A percentile compares a stretch with the other conserved stretches of the same genome.
Evolutionary conservation across 2,113 vertebrate genomes (phyloP).

Genomic region (Vimba vimba): DNA sequence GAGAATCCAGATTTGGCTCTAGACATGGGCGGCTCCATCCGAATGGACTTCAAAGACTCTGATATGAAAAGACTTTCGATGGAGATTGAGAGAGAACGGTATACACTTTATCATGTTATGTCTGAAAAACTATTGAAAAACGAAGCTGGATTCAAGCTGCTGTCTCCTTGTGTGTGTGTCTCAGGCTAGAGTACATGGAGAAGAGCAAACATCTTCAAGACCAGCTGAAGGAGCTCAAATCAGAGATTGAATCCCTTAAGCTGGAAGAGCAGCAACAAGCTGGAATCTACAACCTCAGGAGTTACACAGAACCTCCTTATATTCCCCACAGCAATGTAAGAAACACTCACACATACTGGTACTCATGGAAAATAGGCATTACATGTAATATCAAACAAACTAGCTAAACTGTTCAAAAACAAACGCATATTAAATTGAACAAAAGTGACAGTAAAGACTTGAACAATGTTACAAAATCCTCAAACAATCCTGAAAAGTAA

Average conservation of each 20-base stretch:
- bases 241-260: constrained; percentile 88
- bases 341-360: background rate
- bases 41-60: constrained; percentile 86
- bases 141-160: background rate
- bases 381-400: background rate
- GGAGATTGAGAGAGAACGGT: constrained; percentile 93
- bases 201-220: constrained; percentile 91
- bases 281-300: constrained; percentile 71
- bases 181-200: constrained; percentile 90
- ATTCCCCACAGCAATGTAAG: constrained; percentile 70
- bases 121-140: background rate
- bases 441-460: background rate
- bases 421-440: background rate
- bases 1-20: constrained; percentile 73
- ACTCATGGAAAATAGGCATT: background rate
- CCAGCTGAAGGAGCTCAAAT: constrained; percentile 88
- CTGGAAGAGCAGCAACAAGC: constrained; percentile 86
- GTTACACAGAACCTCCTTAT: constrained; percentile 76
- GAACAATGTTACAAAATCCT: too few species aligned
- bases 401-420: background rate
- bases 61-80: constrained; percentile 93
- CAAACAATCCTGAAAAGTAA: too few species aligned
- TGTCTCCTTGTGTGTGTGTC: background rate
- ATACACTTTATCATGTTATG: background rate
- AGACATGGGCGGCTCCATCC: constrained; percentile 73